Evolutionary conservation across 2,888 invertebrate genomes (phyloP).

Genomic region (Chalcis sispes): DNA sequence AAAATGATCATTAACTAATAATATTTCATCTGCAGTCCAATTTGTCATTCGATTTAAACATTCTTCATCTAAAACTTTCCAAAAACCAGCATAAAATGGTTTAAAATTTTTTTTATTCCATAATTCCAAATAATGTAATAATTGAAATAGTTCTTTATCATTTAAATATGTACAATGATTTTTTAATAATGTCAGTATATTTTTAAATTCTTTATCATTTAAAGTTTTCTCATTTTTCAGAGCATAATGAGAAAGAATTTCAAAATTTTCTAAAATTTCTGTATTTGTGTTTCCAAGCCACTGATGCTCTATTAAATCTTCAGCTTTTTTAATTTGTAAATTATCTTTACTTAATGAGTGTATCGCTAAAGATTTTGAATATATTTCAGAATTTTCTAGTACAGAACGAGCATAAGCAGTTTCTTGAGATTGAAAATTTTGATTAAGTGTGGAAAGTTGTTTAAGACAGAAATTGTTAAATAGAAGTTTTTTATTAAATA

Average conservation of each 20-base stretch:
- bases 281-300: constrained; percentile 73
- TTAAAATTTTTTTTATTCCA: constrained; percentile 75
- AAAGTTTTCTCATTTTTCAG: neutral
- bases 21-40: constrained; percentile 39
- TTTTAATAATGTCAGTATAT: constrained; percentile 33
- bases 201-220: neutral
- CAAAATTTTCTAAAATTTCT: constrained; percentile 52
- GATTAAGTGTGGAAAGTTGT: neutral
- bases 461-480: neutral
- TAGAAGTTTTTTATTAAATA: neutral
- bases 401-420: constrained; percentile 76
- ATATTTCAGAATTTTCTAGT: constrained; percentile 66
- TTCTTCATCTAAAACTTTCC: constrained; percentile 66
- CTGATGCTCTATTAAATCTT: constrained; percentile 55
- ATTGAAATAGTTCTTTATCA: constrained; percentile 21
- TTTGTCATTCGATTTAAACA: constrained; percentile 18
- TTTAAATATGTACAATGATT: constrained; percentile 18
- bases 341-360: constrained; percentile 26
- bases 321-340: constrained; percentile 67
- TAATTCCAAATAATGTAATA: constrained; percentile 39
- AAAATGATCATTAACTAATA: constrained; percentile 52
- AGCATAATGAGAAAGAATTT: constrained; percentile 40
- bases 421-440: constrained; percentile 65
- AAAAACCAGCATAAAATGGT: neutral
- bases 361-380: constrained; percentile 39